phyloP scores from a whole-genome alignment of 2,888 invertebrate species.

The Augiades crinisus region DNA sequence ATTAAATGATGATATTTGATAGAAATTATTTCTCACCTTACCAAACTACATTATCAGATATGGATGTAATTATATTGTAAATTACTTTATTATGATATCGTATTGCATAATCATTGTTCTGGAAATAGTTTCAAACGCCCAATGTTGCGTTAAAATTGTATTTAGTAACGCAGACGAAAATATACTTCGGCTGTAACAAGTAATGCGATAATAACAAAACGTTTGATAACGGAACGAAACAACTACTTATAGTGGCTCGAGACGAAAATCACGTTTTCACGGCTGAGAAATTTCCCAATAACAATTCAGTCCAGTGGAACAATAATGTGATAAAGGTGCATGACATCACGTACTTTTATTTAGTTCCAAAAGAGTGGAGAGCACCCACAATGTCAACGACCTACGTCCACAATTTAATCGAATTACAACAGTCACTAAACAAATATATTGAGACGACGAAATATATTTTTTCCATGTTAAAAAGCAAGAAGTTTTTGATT shows the following conservation, averaged over 20 bases:
- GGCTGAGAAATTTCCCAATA: conserved; percentile 65
- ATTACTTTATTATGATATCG: too few species aligned
- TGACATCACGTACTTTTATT: conserved; percentile 65
- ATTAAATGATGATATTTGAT: too few species aligned
- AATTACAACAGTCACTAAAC: conserved; percentile 55
- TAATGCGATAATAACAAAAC: neutral
- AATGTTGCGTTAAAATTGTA: too few species aligned
- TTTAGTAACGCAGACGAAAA: too few species aligned
- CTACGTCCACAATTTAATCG: conserved; percentile 62
- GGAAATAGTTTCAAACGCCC: too few species aligned
- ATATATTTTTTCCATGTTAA: too few species aligned
- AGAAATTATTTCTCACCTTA: too few species aligned
- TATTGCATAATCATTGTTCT: too few species aligned
- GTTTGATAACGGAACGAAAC: conserved; percentile 3
- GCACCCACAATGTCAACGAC: conserved; percentile 51
- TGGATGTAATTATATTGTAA: too few species aligned
- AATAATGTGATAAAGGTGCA: conserved; percentile 54
- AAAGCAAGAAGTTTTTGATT: neutral
- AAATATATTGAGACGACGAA: conserved; percentile 32
- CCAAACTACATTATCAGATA: too few species aligned
- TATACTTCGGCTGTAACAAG: too few species aligned
- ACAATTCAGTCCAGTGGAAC: conserved; percentile 61
- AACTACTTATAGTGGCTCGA: conserved; percentile 46
- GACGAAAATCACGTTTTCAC: conserved; percentile 67
- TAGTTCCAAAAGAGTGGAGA: conserved; percentile 57